Evolutionary conservation across 2,888 invertebrate genomes (phyloP).

Genomic region (Antitype chi): DNA sequence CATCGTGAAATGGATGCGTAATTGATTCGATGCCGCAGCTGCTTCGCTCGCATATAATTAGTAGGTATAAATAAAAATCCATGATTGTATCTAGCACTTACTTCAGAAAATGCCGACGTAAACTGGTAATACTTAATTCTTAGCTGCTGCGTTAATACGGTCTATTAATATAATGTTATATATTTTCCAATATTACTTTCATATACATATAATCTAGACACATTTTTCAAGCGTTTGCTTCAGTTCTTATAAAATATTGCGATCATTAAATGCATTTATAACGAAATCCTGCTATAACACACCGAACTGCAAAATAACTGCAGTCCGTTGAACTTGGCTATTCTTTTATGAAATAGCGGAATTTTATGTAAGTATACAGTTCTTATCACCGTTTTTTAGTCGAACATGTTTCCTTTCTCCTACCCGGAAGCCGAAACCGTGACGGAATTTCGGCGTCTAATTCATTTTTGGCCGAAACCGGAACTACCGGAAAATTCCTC

Average conservation of each 20-base stretch:
- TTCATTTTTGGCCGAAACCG: constrained; percentile 25
- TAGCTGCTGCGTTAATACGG: constrained; percentile 23
- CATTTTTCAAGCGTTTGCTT: constrained; percentile 3
- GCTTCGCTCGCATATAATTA: constrained; percentile 65
- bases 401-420: background rate
- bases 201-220: background rate
- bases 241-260: background rate
- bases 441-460: background rate
- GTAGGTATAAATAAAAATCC: constrained; percentile 60
- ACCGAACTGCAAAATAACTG: constrained; percentile 5
- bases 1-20: constrained; percentile 70
- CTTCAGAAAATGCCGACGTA: constrained; percentile 48
- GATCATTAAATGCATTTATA: constrained; percentile 1
- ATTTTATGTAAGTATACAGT: background rate
- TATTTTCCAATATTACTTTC: constrained; percentile 30
- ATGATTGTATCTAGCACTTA: constrained; percentile 56
- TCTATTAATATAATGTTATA: constrained; percentile 31
- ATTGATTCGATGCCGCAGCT: constrained; percentile 69
- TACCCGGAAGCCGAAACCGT: constrained; percentile 15
- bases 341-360: constrained; percentile 5
- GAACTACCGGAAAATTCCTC: background rate
- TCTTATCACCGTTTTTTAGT: constrained; percentile 7
- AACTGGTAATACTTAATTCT: constrained; percentile 43
- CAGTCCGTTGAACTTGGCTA: constrained; percentile 2
- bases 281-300: background rate